A percentile compares a stretch with the other conserved stretches of the same genome.
phyloP scores from a whole-genome alignment of 2,888 invertebrate species.

The Andricus quercusramuli region DNA sequence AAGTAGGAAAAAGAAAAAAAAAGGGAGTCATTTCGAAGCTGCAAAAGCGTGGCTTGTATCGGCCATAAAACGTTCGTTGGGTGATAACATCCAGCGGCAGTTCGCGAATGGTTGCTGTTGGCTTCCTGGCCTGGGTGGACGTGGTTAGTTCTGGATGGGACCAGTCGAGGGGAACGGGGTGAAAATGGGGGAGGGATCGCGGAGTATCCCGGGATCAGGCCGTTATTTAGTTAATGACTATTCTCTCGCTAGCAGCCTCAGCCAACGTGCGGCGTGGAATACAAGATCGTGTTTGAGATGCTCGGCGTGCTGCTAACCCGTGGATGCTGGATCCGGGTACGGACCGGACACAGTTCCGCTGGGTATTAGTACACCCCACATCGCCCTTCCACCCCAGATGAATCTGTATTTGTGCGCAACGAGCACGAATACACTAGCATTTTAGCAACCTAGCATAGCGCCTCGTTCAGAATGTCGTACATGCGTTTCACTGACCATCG shows the following conservation, averaged over 20 bases:
- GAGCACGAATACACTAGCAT: not conserved
- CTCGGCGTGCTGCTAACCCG: conserved; percentile 66
- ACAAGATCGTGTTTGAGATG: conserved; percentile 78
- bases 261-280: conserved; percentile 72
- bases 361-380: conserved; percentile 31
- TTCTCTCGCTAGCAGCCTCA: conserved; percentile 74
- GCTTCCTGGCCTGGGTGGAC: conserved; percentile 46
- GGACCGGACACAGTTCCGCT: conserved; percentile 50
- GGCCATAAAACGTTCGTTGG: conserved; percentile 69
- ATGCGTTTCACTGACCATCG: conserved; percentile 10
- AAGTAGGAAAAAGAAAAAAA: conserved; percentile 35
- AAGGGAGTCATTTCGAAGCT: conserved; percentile 59
- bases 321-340: conserved; percentile 69
- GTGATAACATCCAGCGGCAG: conserved; percentile 72
- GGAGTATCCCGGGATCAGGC: conserved; percentile 65
- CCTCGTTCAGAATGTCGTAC: conserved; percentile 10
- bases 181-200: conserved; percentile 42
- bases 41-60: conserved; percentile 66
- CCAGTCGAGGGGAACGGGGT: conserved; percentile 42
- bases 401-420: conserved; percentile 10
- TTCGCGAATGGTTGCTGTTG: conserved; percentile 56
- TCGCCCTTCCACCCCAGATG: conserved; percentile 15
- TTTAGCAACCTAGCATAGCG: not conserved
- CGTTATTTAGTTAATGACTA: conserved; percentile 79
- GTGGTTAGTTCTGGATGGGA: conserved; percentile 58